Evolutionary conservation across 2,797 vertebrate species (phyloP).

Genomic region (Gambusia yucatana): DNA sequence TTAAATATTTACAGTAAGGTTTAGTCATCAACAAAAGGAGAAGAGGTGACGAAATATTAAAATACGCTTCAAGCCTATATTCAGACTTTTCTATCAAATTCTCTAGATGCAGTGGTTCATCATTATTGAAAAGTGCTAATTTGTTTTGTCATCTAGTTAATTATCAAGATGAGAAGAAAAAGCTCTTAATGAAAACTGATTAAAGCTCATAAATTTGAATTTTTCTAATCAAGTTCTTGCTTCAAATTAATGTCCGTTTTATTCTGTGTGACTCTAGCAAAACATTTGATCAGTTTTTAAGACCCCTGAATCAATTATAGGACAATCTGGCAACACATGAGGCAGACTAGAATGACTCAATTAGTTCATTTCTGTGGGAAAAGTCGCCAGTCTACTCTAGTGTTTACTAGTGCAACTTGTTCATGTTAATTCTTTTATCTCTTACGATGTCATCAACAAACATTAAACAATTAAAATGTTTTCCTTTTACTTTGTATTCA

Average conservation of each 20-base stretch:
- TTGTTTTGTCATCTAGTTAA: neutral
- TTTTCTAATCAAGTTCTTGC: neutral
- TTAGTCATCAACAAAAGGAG: neutral
- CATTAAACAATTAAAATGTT: no score
- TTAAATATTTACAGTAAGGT: neutral
- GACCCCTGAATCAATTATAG: neutral
- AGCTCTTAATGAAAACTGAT: neutral
- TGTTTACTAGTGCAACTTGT: neutral
- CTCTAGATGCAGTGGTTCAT: neutral
- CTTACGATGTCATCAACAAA: neutral
- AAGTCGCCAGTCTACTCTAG: neutral
- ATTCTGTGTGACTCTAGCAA: neutral
- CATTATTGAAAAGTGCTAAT: neutral
- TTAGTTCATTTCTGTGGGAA: neutral
- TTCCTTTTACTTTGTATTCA: neutral
- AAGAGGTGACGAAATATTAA: neutral
- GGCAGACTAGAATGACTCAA: neutral
- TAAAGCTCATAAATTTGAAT: neutral
- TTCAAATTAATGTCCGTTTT: neutral
- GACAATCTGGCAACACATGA: neutral
- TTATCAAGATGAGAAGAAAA: neutral
- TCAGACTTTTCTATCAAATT: neutral
- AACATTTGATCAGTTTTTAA: neutral
- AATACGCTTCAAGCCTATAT: no score
- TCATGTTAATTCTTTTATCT: neutral